Percentiles rank a stretch among this genome's conserved stretches.
Conservation (phyloP, 2,113 vertebrate species). For the Cephalopholis sonnerati region DNA sequence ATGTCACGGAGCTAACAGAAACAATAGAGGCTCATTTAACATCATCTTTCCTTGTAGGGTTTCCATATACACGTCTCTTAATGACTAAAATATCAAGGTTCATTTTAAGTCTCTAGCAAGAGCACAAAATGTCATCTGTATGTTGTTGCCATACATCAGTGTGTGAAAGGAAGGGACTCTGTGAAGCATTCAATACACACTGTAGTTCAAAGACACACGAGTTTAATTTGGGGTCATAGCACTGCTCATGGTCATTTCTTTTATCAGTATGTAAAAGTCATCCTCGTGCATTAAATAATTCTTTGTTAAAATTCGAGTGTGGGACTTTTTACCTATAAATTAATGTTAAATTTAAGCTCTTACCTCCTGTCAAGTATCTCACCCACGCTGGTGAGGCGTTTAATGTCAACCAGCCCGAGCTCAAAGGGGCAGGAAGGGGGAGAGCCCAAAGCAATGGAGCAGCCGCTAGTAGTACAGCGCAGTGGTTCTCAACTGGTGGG, state of each 20-base stretch:
- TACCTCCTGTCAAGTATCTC: too few species aligned
- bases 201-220: background rate
- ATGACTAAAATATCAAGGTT: background rate
- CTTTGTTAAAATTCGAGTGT: too few species aligned
- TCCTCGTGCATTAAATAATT: too few species aligned
- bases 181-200: background rate
- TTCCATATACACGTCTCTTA: background rate
- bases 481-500: too few species aligned
- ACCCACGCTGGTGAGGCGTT: too few species aligned
- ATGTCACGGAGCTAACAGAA: background rate
- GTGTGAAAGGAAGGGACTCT: background rate
- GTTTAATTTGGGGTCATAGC: too few species aligned
- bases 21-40: background rate
- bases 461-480: too few species aligned
- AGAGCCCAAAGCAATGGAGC: too few species aligned
- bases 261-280: background rate
- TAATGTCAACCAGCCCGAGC: too few species aligned
- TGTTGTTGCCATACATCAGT: background rate
- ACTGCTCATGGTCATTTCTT: background rate
- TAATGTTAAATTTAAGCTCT: too few species aligned
- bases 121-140: background rate
- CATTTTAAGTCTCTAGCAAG: background rate
- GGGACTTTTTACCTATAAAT: too few species aligned
- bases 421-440: too few species aligned
- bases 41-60: background rate